phyloP scores from a whole-genome alignment of 2,888 invertebrate genomes.

The Papilio gigon region DNA sequence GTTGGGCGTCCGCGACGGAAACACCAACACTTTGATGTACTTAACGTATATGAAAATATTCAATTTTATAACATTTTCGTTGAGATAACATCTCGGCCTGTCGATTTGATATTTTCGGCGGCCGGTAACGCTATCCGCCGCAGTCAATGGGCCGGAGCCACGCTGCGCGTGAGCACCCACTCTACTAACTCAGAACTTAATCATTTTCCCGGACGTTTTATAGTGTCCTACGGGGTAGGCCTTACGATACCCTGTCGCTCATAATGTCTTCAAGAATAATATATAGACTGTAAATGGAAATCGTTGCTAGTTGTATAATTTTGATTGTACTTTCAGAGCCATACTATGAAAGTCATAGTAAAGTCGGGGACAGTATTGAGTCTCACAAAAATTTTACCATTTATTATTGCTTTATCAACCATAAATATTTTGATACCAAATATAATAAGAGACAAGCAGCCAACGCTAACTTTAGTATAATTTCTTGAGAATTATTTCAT shows the following conservation, averaged over 20 bases:
- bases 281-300: slow-evolving; percentile 50
- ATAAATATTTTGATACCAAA: not conserved
- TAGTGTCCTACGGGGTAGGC: slow-evolving; percentile 58
- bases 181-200: slow-evolving; percentile 81
- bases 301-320: slow-evolving; percentile 44
- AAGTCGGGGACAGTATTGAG: not conserved
- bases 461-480: not conserved
- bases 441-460: not conserved
- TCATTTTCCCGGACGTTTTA: slow-evolving; percentile 78
- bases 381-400: not conserved
- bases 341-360: slow-evolving; percentile 17
- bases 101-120: slow-evolving; percentile 82
- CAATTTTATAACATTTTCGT: slow-evolving; percentile 79
- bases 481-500: not conserved
- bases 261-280: slow-evolving; percentile 46
- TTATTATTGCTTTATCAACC: slow-evolving; percentile 7
- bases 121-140: slow-evolving; percentile 76
- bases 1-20: slow-evolving; percentile 53
- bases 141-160: slow-evolving; percentile 73
- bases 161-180: slow-evolving; percentile 73
- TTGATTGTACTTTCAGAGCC: slow-evolving; percentile 29
- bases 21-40: slow-evolving; percentile 67
- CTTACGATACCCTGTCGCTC: slow-evolving; percentile 40
- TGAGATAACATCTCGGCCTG: slow-evolving; percentile 78
- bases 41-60: slow-evolving; percentile 77